A percentile compares a stretch with the other conserved stretches of the same genome.
phyloP scores from a whole-genome alignment of 2,113 vertebrate genomes.

The Thalassoma bifasciatum region DNA sequence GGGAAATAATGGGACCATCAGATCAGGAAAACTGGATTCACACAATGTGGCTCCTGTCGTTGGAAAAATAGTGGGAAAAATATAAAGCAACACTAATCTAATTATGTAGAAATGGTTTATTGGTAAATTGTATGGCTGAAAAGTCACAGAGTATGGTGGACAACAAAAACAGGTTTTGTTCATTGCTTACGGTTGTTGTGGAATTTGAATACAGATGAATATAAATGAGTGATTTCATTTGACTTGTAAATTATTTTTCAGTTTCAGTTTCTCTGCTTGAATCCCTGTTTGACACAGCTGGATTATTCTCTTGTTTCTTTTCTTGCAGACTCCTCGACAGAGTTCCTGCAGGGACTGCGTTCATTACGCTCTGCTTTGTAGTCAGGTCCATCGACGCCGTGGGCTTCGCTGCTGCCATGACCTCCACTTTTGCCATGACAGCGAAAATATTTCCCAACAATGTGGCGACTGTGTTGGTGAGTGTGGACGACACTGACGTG shows the following conservation, averaged over 20 bases:
- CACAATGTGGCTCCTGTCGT: not conserved
- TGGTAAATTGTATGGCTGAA: too few relatives aligned
- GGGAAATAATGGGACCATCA: not conserved
- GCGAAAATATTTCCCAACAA: conserved; percentile 92
- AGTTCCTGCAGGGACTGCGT: conserved; percentile 82
- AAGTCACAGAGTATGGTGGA: too few relatives aligned
- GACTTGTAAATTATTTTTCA: not conserved
- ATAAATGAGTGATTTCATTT: not conserved
- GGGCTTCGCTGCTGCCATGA: conserved; percentile 89
- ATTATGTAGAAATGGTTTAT: too few relatives aligned
- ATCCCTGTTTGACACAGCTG: not conserved
- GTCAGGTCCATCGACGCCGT: conserved; percentile 90
- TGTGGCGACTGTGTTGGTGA: conserved; percentile 94
- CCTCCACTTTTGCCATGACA: conserved; percentile 89
- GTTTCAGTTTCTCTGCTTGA: not conserved
- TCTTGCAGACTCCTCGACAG: conserved; percentile 87
- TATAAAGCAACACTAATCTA: not conserved
- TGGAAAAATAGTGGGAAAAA: not conserved
- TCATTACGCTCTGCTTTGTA: conserved; percentile 90
- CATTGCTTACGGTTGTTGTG: too few relatives aligned
- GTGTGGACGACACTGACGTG: conserved; percentile 62
- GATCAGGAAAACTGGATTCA: not conserved
- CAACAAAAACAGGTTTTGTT: too few relatives aligned
- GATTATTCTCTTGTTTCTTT: not conserved
- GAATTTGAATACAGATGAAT: not conserved